Evolutionary conservation across 2,888 invertebrate genomes (phyloP).

Genomic region (Actias luna): DNA sequence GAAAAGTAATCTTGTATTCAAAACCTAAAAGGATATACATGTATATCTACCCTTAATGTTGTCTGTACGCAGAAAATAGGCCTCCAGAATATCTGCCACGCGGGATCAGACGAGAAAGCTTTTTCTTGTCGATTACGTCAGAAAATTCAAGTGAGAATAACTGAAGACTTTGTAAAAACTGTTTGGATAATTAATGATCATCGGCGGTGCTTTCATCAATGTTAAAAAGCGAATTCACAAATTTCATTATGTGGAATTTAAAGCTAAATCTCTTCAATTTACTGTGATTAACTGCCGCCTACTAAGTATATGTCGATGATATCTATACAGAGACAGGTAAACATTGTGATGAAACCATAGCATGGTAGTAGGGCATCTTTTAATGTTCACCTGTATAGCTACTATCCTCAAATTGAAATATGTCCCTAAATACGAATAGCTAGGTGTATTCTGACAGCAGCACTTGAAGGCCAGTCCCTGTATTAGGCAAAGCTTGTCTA

Average conservation of each 20-base stretch:
- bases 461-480: too few relatives aligned
- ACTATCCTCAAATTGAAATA: too few relatives aligned
- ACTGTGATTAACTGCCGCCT: background rate
- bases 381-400: too few relatives aligned
- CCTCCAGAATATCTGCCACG: conserved; percentile 34
- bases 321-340: too few relatives aligned
- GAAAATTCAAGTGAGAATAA: conserved; percentile 45
- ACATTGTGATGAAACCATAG: too few relatives aligned
- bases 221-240: background rate
- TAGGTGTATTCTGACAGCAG: too few relatives aligned
- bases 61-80: conserved; percentile 24
- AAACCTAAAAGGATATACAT: background rate
- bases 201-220: background rate
- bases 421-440: too few relatives aligned
- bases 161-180: conserved; percentile 37
- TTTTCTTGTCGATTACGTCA: conserved; percentile 52
- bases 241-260: background rate
- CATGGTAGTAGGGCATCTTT: too few relatives aligned
- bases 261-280: background rate
- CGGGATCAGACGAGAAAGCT: conserved; percentile 43
- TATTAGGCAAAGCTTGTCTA: too few relatives aligned
- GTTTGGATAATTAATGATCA: conserved; percentile 19
- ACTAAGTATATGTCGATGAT: too few relatives aligned
- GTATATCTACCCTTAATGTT: conserved; percentile 17
- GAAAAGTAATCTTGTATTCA: background rate